phyloP scores from a whole-genome alignment of 2,797 vertebrate genomes.

The Pseudochirops corinnae region DNA sequence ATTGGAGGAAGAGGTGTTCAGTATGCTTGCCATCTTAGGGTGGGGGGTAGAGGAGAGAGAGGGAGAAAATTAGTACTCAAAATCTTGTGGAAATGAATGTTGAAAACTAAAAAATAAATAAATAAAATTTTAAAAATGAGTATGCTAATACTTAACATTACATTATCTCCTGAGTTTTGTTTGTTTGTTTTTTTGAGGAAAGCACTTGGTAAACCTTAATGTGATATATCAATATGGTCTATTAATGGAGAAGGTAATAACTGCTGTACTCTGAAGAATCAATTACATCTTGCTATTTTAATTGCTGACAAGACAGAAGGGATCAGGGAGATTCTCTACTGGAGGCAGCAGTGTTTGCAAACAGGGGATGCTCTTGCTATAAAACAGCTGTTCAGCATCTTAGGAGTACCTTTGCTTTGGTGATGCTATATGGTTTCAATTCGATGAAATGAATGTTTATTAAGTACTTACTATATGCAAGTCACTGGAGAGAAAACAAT shows the following conservation, averaged over 20 bases:
- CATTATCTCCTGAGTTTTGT: no score
- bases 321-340: slow-evolving; percentile 7
- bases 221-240: background rate
- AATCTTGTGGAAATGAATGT: no score
- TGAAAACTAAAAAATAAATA: no score
- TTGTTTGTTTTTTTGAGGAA: background rate
- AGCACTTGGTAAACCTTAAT: background rate
- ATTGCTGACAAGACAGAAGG: slow-evolving; percentile 4
- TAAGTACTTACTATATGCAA: background rate
- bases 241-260: slow-evolving; percentile 7
- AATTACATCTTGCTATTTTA: background rate
- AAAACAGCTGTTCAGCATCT: background rate
- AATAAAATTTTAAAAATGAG: no score
- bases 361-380: background rate
- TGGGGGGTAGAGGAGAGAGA: no score
- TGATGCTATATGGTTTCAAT: slow-evolving; percentile 1
- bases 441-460: background rate
- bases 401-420: slow-evolving; percentile 8
- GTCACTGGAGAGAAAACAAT: background rate
- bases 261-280: background rate
- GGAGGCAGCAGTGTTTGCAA: background rate
- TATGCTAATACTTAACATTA: background rate
- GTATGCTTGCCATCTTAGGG: no score
- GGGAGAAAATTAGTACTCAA: no score
- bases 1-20: no score